Conservation (phyloP, 2,888 invertebrate species). For the Mantis religiosa region DNA sequence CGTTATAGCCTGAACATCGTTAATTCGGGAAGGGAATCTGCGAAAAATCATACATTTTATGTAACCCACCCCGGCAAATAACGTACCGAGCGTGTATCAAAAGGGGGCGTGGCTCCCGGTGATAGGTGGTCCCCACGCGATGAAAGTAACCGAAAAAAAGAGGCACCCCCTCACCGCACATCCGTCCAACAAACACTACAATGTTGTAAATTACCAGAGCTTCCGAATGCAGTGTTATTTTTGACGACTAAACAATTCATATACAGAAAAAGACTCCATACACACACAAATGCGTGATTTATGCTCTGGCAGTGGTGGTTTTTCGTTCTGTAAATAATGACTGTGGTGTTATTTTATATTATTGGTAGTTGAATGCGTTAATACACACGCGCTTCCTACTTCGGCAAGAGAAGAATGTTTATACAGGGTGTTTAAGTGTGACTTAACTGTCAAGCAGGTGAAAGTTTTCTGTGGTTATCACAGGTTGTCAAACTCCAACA, state of each 20-base stretch:
- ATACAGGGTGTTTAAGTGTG: too few species aligned
- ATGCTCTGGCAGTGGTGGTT: neutral
- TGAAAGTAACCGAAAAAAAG: neutral
- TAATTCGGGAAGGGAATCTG: neutral
- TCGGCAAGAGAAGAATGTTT: neutral
- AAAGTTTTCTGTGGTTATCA: too few species aligned
- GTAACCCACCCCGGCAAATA: neutral
- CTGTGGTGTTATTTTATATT: neutral
- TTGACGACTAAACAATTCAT: conserved; percentile 1
- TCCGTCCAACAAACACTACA: neutral
- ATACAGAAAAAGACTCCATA: neutral
- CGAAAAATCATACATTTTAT: neutral
- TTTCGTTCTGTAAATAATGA: conserved; percentile 1
- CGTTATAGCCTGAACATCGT: neutral
- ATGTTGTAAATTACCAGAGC: neutral
- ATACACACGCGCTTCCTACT: neutral
- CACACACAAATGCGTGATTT: neutral
- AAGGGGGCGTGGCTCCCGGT: neutral
- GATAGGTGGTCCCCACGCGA: neutral
- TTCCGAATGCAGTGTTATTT: neutral
- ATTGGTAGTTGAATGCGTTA: neutral
- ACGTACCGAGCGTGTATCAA: neutral
- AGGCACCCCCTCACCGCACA: neutral
- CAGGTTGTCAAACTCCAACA: too few species aligned
- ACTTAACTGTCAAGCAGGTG: too few species aligned